Percentiles rank a stretch among this genome's conserved stretches.
Evolutionary conservation across 2,888 invertebrate genomes (phyloP).

Genomic region (Apotomis turbidana): DNA sequence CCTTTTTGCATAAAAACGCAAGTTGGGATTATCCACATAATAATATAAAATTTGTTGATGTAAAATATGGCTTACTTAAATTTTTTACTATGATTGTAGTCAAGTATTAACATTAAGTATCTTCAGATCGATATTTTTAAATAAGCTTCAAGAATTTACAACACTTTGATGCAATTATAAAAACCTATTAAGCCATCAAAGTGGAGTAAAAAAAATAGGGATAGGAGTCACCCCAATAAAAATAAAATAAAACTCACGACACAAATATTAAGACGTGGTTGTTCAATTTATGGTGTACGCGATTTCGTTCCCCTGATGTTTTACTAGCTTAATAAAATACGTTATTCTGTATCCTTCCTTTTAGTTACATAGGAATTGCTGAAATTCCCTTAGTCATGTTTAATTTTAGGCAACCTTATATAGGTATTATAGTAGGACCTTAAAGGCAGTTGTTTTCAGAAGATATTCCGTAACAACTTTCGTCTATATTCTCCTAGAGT

Average conservation of each 20-base stretch:
- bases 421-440: too few species aligned
- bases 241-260: constrained; percentile 20
- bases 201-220: constrained; percentile 8
- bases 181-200: constrained; percentile 9
- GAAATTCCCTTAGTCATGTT: too few species aligned
- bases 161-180: constrained; percentile 16
- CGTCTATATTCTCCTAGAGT: too few species aligned
- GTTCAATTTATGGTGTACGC: constrained; percentile 23
- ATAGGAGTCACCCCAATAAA: constrained; percentile 16
- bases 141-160: constrained; percentile 27
- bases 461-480: too few species aligned
- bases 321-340: not conserved
- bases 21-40: too few species aligned
- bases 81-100: constrained; percentile 15
- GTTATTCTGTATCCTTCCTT: too few species aligned
- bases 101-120: constrained; percentile 39
- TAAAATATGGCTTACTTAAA: not conserved
- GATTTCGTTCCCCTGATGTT: constrained; percentile 29
- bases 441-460: too few species aligned
- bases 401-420: too few species aligned
- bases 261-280: constrained; percentile 15
- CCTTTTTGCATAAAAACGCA: too few species aligned
- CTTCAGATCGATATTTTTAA: constrained; percentile 28
- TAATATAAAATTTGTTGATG: not conserved
- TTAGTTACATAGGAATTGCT: too few species aligned